phyloP scores from a whole-genome alignment of 2,113 vertebrate species.

The human (Homo sapiens) region DNA sequence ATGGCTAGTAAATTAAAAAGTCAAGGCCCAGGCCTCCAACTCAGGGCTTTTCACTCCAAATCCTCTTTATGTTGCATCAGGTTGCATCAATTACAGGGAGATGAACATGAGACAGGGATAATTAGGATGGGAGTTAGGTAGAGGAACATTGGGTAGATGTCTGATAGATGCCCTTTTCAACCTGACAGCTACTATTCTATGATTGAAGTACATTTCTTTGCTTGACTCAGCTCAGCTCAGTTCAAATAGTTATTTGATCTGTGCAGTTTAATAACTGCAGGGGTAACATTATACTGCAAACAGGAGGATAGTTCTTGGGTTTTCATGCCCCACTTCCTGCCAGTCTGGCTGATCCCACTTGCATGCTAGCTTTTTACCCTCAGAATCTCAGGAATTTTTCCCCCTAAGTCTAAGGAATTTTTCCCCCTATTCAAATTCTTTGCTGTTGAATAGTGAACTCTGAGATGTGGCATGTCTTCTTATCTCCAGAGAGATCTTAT shows the following conservation, averaged over 20 bases:
- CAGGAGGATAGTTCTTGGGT: not conserved
- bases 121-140: not conserved
- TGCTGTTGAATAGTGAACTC: not conserved
- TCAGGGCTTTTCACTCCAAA: not conserved
- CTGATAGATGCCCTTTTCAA: not conserved
- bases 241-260: not conserved
- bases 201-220: conserved; percentile 3
- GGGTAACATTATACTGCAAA: not conserved
- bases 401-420: not conserved
- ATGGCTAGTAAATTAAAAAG: not conserved
- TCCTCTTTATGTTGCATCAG: not conserved
- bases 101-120: not conserved
- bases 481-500: not conserved
- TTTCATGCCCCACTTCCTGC: not conserved
- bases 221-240: not conserved
- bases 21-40: not conserved
- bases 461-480: not conserved
- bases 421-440: not conserved
- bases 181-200: not conserved
- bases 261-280: not conserved
- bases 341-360: not conserved
- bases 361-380: not conserved
- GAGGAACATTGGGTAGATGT: not conserved
- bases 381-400: not conserved
- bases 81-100: not conserved